Base-by-base conservation (phyloP, 2,113 vertebrate genomes). In the Pachycephala philippinensis region DNA sequence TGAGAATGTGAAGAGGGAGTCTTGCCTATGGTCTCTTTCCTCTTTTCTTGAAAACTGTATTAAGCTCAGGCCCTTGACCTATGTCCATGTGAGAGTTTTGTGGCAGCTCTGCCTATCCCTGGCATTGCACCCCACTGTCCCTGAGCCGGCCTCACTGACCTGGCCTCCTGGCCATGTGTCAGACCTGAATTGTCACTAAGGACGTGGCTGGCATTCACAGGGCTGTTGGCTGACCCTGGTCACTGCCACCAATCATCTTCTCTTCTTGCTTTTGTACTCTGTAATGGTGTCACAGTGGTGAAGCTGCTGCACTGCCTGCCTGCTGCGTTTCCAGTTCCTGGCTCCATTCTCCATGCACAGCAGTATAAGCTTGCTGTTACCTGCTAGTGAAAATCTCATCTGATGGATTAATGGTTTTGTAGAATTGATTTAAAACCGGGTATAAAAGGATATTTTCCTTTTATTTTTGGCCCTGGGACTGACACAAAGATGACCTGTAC, bases 201-300 rank as follows among this genome's bases (percentile, higher is more conserved):
- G 33, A 10, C 0, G 0, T 16, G 23, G 15, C 21, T 83, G 49
- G 14, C 49, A 35, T 3, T 39, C 57, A 54, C 8, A 52, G 27
- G 18, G 15, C 16, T 80, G 17, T 33, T 77, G 23, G 16, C 16
- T 87, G 44, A 59, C 31, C 13, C 14, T 60, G 35, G 8, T 47
- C 30, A 39, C 40, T 64, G 35, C 31, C 24, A 42, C 21, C 18
- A 44, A 10, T 20, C 11, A 6, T 33, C 40, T 61, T 27, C 39
- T 71, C 9, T 52, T 35, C 37, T 64, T 54, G 3, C 11, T 14
- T 13, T 30, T 42, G 19, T 57, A 15, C 31, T 47, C 52, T 50
- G 13, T 37, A 45, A 40, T 6, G 8, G 17, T 57, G 15, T 45
- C 20, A 33, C 44, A 23, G 5, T 31, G 42, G 14, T 4, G 15